Conservation (phyloP, 2,113 vertebrate genomes). For the Xiphophorus maculatus region DNA sequence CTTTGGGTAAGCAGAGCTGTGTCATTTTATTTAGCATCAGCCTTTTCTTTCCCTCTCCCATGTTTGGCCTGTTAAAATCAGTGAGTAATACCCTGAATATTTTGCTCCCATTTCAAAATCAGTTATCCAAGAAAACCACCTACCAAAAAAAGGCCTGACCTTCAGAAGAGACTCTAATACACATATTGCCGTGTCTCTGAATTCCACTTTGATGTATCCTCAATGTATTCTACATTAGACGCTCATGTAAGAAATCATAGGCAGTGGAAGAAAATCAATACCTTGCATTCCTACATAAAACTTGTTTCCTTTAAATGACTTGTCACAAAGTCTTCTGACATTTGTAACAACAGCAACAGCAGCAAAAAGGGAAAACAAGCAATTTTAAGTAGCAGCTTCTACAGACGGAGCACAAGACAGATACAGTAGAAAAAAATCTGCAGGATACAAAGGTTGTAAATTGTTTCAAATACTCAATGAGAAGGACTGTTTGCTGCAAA, state of each 20-base stretch:
- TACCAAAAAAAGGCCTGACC: slow-evolving; percentile 20
- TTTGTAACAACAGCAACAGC: slow-evolving; percentile 35
- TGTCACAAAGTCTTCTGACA: slow-evolving; percentile 37
- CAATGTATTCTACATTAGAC: slow-evolving; percentile 20
- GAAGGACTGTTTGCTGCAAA: slow-evolving; percentile 10
- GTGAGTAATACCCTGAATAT: slow-evolving; percentile 41
- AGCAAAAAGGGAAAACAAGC: slow-evolving; percentile 15
- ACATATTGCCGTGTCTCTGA: neutral
- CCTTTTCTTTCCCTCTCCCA: slow-evolving; percentile 7
- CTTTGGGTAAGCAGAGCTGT: slow-evolving; percentile 33
- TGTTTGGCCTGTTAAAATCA: slow-evolving; percentile 45
- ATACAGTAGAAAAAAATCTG: neutral
- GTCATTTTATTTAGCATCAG: slow-evolving; percentile 38
- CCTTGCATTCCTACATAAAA: slow-evolving; percentile 42
- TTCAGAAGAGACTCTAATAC: slow-evolving; percentile 34
- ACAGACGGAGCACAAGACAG: neutral
- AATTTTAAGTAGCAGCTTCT: slow-evolving; percentile 29
- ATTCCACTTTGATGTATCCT: slow-evolving; percentile 22
- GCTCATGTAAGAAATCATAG: slow-evolving; percentile 41
- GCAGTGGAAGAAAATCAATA: slow-evolving; percentile 52
- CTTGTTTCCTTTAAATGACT: slow-evolving; percentile 38
- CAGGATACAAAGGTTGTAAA: slow-evolving; percentile 7
- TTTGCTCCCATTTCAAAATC: slow-evolving; percentile 39
- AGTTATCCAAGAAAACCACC: slow-evolving; percentile 25
- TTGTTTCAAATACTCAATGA: slow-evolving; percentile 20